Conservation (phyloP, 1,140 invertebrate species). For the Lepidurus apus region DNA sequence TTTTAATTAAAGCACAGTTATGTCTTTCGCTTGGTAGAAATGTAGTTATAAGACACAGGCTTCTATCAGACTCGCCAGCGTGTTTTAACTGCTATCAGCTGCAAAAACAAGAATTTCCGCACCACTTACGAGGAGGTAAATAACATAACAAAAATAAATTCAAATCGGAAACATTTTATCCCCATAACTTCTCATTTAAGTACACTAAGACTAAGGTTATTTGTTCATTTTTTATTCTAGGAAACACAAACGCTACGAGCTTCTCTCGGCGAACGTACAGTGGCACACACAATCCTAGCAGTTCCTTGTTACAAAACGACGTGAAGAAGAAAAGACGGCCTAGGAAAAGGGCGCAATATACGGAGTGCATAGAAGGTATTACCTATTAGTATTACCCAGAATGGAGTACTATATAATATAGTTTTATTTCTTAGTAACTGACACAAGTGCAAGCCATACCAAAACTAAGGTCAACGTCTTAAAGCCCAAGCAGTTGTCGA, state of each 20-base stretch:
- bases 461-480: neutral
- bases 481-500: neutral
- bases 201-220: too few species aligned
- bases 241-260: neutral
- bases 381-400: too few species aligned
- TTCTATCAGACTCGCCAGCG: neutral
- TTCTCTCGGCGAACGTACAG: neutral
- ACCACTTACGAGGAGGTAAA: neutral
- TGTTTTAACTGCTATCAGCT: neutral
- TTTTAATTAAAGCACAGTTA: neutral
- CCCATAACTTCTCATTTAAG: too few species aligned
- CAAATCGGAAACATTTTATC: too few species aligned
- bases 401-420: neutral
- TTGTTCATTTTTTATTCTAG: neutral
- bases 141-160: too few species aligned
- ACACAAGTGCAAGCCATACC: neutral
- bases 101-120: neutral
- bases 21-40: neutral
- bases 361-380: neutral
- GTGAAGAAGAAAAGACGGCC: neutral
- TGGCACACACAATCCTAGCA: slow-evolving; percentile 7
- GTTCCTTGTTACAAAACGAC: neutral
- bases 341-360: neutral
- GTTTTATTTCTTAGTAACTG: neutral
- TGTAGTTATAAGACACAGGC: neutral